Percentiles rank a stretch among this genome's conserved stretches.
These are phyloP conservation scores for Dromas ardeola DNA, from an alignment of 2,113 vertebrate genomes.

Conservation along the genomic window DNA sequence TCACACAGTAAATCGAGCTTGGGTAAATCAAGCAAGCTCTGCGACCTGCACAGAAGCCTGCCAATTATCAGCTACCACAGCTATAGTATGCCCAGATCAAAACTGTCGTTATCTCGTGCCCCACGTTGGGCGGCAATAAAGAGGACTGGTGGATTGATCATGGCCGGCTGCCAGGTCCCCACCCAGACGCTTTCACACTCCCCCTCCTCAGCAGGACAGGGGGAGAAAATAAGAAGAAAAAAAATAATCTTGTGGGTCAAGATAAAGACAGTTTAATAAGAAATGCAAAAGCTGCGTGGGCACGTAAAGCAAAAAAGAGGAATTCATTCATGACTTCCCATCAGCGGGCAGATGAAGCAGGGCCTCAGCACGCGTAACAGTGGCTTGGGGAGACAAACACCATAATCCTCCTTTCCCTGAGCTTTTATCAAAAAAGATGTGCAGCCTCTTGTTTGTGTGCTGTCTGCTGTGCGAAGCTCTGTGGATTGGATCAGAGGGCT, in stretches of 20 bases:
- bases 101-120: not conserved
- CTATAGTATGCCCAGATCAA: not conserved
- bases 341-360: not conserved
- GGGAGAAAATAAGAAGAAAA: not conserved
- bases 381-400: not conserved
- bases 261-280: not conserved
- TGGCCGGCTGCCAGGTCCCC: not conserved
- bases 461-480: not conserved
- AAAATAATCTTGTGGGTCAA: not conserved
- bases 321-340: not conserved
- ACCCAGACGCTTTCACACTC: not conserved
- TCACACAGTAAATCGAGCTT: not conserved
- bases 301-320: not conserved
- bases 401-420: not conserved
- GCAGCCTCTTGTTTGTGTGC: not conserved
- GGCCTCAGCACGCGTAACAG: fast-evolving
- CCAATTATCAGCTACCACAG: not conserved
- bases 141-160: not conserved
- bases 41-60: fast-evolving
- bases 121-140: not conserved
- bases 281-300: not conserved
- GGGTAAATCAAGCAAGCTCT: not conserved
- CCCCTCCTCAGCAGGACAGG: not conserved
- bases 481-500: not conserved
- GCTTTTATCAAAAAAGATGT: not conserved